Base-by-base conservation (phyloP, 1,140 invertebrate genomes). In the Linepithema humile region DNA sequence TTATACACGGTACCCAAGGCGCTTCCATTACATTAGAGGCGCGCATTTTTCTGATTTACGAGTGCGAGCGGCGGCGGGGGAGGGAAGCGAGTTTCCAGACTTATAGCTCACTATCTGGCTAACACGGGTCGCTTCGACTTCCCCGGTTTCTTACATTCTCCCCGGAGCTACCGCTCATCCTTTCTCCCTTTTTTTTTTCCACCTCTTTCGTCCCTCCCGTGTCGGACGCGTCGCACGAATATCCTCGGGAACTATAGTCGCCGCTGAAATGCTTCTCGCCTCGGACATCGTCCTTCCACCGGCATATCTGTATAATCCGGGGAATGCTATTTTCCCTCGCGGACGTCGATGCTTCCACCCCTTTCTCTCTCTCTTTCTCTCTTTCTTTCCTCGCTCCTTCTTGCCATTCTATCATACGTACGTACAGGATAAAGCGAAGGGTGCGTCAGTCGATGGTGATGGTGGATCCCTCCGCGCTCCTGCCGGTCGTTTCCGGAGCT, bases 271-370 rank as follows among this genome's bases (percentile, higher is more conserved):
- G 62, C 57, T 72, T 29, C 38, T 60, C 77, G 26, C 69, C 38
- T 53, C 48, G 50, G 29, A 72, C 38, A 57, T 48, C 62, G 53
- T 85, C 74, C 65, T 78, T 59, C 59, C 38, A 72, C 40, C 48
- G 72, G 43, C 62, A 74, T 65, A 55, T 85, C 45, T 64, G 38
- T 64, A 60, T 87, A 87, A 78, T 83, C 72, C 59, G 32, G 50
- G 69, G 48, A 87, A 89, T 85, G 82, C 70, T 83, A 89, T 87
- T 90, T 89, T 82, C 84, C 72, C 72, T 74, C 73, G 62, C 70
- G 32, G 29, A 26, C 62, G 50, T 20, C 65, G 65, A 55, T 48
- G 50, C 20, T 50, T 9, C 15, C 53, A 7, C 48, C 53, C 48
- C 59, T n/a, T 67, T 35, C 32, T 50, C 26, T 2, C n/a, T n/a